phyloP scores from a whole-genome alignment of 2,113 vertebrate genomes.

The Trachemys scripta region DNA sequence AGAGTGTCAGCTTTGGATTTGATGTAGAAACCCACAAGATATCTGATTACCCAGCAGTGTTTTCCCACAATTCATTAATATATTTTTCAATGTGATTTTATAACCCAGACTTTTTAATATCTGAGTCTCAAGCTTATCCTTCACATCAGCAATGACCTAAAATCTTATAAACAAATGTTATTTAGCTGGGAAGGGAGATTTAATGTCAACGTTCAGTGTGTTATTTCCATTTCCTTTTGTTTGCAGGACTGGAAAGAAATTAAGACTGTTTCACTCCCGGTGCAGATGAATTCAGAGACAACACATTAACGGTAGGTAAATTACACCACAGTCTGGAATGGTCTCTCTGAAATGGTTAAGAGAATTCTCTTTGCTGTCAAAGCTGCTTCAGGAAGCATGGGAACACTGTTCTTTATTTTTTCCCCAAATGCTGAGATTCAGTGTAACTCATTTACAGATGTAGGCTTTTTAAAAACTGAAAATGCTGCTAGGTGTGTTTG shows the following conservation, averaged over 20 bases:
- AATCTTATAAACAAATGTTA: conserved; percentile 39
- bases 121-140: conserved; percentile 48
- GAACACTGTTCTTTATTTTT: not conserved
- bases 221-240: not conserved
- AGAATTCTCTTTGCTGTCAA: not conserved
- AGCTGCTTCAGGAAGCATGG: conserved; percentile 32
- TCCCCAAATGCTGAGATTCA: not conserved
- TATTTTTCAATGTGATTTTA: conserved; percentile 10
- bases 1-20: not conserved
- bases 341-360: not conserved
- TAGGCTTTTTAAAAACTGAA: not conserved
- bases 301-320: not conserved
- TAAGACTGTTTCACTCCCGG: conserved; percentile 20
- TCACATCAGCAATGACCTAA: conserved; percentile 26
- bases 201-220: not conserved
- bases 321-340: not conserved
- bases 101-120: conserved; percentile 27
- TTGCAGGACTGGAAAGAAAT: conserved; percentile 27
- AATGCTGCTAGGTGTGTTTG: fast-evolving
- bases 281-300: conserved; percentile 27
- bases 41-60: not conserved
- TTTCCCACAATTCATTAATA: conserved; percentile 29
- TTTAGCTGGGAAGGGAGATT: conserved; percentile 19
- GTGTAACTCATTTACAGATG: not conserved
- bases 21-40: not conserved